These are phyloP conservation scores for Heterotilapia buettikoferi DNA, from an alignment of 2,113 vertebrate genomes.

Conservation along the genomic window DNA sequence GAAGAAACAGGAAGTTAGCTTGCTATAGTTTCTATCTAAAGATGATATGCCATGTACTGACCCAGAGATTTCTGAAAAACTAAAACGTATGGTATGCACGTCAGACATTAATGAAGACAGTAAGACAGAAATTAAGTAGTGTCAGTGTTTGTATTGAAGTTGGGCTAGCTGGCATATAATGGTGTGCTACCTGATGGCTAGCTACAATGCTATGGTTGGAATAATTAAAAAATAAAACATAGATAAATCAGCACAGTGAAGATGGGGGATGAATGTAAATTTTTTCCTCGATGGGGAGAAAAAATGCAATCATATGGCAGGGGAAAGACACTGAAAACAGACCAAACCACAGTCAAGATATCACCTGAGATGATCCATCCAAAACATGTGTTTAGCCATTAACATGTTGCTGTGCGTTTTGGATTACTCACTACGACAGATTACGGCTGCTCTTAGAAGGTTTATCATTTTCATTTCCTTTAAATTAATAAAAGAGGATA, in stretches of 20 bases:
- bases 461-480: neutral
- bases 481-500: neutral
- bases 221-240: neutral
- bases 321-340: neutral
- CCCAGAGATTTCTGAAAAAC: neutral
- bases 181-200: neutral
- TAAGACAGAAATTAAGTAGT: neutral
- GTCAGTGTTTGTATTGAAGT: neutral
- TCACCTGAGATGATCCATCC: neutral
- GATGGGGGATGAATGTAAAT: neutral
- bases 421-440: neutral
- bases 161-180: neutral
- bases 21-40: neutral
- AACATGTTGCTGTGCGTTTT: too few species aligned
- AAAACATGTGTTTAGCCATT: neutral
- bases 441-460: neutral
- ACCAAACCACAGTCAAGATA: neutral
- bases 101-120: neutral
- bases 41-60: neutral
- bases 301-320: neutral
- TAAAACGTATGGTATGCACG: neutral
- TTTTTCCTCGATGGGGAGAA: neutral
- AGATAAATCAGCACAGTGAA: neutral
- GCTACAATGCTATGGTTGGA: neutral
- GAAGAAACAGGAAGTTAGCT: neutral